Conservation (phyloP, 1,140 invertebrate species). For the Cotesia typhae region DNA sequence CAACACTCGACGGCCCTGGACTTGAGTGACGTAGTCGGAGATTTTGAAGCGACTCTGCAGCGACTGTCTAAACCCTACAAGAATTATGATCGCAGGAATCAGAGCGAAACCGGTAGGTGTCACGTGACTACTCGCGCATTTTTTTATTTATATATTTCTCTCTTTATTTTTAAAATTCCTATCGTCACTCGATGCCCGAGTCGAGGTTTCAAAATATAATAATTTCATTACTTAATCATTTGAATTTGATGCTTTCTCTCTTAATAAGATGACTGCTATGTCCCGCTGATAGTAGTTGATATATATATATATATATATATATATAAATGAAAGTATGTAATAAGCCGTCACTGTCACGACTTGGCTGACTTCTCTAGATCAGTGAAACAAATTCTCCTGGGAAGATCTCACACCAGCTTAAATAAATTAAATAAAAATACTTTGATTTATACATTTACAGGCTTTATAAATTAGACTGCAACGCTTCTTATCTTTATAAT, state of each 20-base stretch:
- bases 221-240: conserved; percentile 4
- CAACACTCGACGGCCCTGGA: conserved; percentile 49
- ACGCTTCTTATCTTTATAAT: not conserved
- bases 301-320: too few species aligned
- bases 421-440: too few species aligned
- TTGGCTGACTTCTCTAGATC: not conserved
- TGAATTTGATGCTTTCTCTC: conserved; percentile 32
- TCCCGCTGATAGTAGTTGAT: not conserved
- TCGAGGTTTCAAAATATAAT: too few species aligned
- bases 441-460: not conserved
- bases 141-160: not conserved
- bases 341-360: conserved; percentile 14
- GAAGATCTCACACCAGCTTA: conserved; percentile 19
- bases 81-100: conserved; percentile 36
- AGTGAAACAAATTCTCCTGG: conserved; percentile 19
- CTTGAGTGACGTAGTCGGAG: conserved; percentile 74
- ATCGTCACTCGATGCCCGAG: too few species aligned
- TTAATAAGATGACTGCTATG: not conserved
- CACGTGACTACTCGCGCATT: too few species aligned
- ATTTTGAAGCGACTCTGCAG: conserved; percentile 77
- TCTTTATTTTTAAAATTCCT: not conserved
- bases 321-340: not conserved
- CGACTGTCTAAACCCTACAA: conserved; percentile 60
- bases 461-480: not conserved
- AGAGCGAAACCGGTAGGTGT: conserved; percentile 45